phyloP scores from a whole-genome alignment of 2,888 invertebrate species.

The Mystacides longicornis region DNA sequence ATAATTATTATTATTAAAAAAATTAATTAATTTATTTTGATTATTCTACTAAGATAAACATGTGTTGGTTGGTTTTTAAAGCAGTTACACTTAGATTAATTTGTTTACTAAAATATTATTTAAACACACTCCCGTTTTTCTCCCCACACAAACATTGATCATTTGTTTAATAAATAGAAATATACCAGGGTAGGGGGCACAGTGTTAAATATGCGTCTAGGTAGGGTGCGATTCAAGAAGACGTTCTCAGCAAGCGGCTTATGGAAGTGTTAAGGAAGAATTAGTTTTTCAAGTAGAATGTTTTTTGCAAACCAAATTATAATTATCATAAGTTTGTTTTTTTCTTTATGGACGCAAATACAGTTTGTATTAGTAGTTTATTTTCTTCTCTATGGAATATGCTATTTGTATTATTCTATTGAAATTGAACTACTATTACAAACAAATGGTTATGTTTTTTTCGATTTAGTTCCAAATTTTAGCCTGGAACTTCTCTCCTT shows the following conservation, averaged over 20 bases:
- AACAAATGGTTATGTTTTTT: background rate
- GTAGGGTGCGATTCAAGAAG: background rate
- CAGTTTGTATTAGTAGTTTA: background rate
- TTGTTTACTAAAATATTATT: too few relatives aligned
- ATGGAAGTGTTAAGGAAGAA: background rate
- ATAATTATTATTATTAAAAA: background rate
- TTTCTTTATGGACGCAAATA: background rate
- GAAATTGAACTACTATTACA: background rate
- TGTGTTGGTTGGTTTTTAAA: too few relatives aligned
- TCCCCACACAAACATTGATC: too few relatives aligned
- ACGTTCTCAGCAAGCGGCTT: background rate
- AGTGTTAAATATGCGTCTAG: too few relatives aligned
- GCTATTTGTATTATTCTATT: too few relatives aligned
- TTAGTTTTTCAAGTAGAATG: background rate
- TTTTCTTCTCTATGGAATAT: too few relatives aligned
- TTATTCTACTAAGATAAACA: too few relatives aligned
- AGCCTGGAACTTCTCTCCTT: background rate
- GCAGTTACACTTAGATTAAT: too few relatives aligned
- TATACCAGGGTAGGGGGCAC: too few relatives aligned
- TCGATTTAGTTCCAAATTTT: background rate
- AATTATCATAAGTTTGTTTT: background rate
- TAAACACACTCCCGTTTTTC: too few relatives aligned
- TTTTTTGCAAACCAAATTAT: background rate
- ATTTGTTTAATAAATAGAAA: too few relatives aligned
- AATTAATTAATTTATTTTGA: background rate